A percentile compares a stretch with the other conserved stretches of the same genome.
These are phyloP conservation scores for Nasonia giraulti DNA, from an alignment of 1,140 invertebrate genomes.

Conservation along the genomic window DNA sequence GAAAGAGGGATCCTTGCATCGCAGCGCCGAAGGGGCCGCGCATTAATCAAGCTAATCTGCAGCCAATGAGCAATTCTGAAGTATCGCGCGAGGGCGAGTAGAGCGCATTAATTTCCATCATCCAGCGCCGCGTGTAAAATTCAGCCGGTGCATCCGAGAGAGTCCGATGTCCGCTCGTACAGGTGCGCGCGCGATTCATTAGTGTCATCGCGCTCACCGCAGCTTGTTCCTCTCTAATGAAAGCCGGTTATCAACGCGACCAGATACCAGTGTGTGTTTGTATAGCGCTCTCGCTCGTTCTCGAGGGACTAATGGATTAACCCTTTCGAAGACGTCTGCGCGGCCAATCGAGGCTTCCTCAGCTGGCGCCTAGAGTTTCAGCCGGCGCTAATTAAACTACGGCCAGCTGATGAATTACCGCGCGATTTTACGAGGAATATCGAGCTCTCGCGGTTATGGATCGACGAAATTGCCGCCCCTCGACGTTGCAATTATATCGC, in stretches of 20 bases:
- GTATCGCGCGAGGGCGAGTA: neutral
- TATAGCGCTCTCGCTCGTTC: neutral
- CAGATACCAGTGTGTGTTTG: neutral
- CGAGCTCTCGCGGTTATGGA: too few relatives aligned
- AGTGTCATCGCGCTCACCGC: neutral
- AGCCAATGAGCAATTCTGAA: too few relatives aligned
- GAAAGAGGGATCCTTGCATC: neutral
- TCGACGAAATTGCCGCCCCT: too few relatives aligned
- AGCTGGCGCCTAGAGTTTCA: too few relatives aligned
- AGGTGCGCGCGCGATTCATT: conserved; percentile 46
- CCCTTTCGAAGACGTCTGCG: conserved; percentile 20
- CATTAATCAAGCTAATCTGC: too few relatives aligned
- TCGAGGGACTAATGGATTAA: conserved; percentile 47
- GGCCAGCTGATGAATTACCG: neutral
- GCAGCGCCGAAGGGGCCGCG: too few relatives aligned
- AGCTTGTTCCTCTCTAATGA: conserved; percentile 43
- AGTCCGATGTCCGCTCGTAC: neutral
- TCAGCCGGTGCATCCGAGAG: neutral
- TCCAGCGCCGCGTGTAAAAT: neutral
- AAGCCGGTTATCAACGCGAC: conserved; percentile 46
- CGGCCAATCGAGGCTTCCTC: too few relatives aligned
- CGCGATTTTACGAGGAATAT: too few relatives aligned
- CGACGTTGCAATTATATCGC: neutral
- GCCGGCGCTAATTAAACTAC: neutral
- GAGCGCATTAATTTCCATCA: conserved; percentile 17